Evolutionary conservation across 1,140 invertebrate genomes (phyloP), one percentile per base, ranked within the genome.

Genomic region (Mizuhopecten yessoensis): DNA sequence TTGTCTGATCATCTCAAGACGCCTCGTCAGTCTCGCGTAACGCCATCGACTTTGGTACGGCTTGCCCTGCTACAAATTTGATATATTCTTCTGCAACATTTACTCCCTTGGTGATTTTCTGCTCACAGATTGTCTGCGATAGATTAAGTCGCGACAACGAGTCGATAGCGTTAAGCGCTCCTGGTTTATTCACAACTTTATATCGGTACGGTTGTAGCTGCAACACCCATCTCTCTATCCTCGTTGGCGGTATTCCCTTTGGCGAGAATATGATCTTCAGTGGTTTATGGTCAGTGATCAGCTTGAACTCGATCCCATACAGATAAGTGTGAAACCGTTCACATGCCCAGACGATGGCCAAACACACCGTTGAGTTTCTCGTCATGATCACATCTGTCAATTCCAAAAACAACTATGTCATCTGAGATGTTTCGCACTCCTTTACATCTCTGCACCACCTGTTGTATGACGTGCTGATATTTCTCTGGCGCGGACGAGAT

Each of bases 301-400:
- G 36, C 36, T 39, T 13, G 13, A 39, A 39, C 57, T 92, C 89
- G 2, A 23, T n/a, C 13, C 57, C 75, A 34, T 96, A 94, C 34
- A 95, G 93, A 34, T 93, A 97, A 23, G 93, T 92, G 57, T 95
- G 93, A 91, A 97, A 97, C 86, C 96, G 96, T 89, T 96, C 92
- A 29, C 96, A 93, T 15, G 96, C 95, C 94, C 93, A 97, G 13
- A 97, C 94, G n/a, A n/a, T n/a, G n/a, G n/a, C n/a, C n/a, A n/a
- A n/a, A n/a, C n/a, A n/a, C n/a, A n/a, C n/a, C n/a, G n/a, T n/a
- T n/a, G n/a, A n/a, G n/a, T n/a, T n/a, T n/a, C n/a, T n/a, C n/a
- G n/a, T n/a, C n/a, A n/a, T n/a, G n/a, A n/a, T n/a, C n/a, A n/a
- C n/a, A n/a, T 88, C 49, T 17, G 3, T n/a, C 87, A 88, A 23